Conservation (phyloP, 2,888 invertebrate species). For the Stenotaenia linearis region DNA sequence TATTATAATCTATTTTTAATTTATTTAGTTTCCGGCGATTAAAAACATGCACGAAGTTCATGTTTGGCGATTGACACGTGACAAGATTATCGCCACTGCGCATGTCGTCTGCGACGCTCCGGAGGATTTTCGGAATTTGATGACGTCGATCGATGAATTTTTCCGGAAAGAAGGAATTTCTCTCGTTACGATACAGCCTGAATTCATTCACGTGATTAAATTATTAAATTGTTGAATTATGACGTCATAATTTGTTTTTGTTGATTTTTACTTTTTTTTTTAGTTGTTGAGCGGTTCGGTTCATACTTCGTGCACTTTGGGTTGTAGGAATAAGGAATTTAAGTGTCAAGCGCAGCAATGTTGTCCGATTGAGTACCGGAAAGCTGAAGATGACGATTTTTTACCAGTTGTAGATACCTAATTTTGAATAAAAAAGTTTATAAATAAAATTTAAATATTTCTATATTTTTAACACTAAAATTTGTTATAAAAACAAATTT, state of each 20-base stretch:
- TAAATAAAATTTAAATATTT: too few relatives aligned
- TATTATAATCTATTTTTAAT: too few relatives aligned
- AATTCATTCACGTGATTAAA: constrained; percentile 53
- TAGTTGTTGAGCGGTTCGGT: constrained; percentile 30
- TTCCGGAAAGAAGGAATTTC: constrained; percentile 76
- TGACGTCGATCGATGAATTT: constrained; percentile 83
- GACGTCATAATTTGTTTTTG: background rate
- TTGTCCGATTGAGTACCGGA: background rate
- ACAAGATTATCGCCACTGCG: constrained; percentile 73
- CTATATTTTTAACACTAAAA: too few relatives aligned
- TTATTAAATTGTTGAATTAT: background rate
- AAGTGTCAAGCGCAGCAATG: constrained; percentile 4
- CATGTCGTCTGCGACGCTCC: constrained; percentile 70
- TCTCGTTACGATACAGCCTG: constrained; percentile 80
- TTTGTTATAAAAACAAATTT: too few relatives aligned
- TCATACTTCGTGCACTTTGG: constrained; percentile 10
- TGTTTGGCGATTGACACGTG: constrained; percentile 77
- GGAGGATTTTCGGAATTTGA: constrained; percentile 46
- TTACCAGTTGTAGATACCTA: background rate
- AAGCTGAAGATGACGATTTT: background rate
- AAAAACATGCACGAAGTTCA: constrained; percentile 79
- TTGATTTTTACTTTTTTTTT: background rate
- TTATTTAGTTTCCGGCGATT: constrained; percentile 58
- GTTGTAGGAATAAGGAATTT: background rate
- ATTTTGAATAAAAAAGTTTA: background rate